These are phyloP conservation scores for Micrastur ruficollis DNA, from an alignment of 2,797 vertebrate genomes.

Conservation along the genomic window DNA sequence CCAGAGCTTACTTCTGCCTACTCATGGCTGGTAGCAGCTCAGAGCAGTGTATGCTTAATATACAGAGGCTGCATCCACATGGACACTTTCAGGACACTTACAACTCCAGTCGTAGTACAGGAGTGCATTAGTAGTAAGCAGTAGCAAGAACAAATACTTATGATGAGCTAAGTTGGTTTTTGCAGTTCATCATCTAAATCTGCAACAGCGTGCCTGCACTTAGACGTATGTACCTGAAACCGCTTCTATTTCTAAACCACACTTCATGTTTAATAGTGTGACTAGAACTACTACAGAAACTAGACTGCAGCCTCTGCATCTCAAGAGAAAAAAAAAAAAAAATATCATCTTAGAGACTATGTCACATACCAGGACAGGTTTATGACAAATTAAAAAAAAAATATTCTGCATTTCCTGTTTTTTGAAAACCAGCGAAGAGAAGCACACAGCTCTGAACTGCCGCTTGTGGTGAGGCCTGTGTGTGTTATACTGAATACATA, in stretches of 20 bases:
- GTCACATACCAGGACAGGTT: not conserved
- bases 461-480: not conserved
- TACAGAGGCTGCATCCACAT: not conserved
- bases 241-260: not conserved
- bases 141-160: not conserved
- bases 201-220: not conserved
- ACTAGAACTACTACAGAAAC: not conserved
- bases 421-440: not conserved
- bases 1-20: not conserved
- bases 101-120: not conserved
- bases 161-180: not conserved
- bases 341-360: not conserved
- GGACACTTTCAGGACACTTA: not conserved
- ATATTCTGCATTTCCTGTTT: slow-evolving; percentile 1
- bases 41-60: not conserved
- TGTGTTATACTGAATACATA: rapidly evolving
- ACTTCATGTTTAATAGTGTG: not conserved
- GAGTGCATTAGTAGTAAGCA: not conserved
- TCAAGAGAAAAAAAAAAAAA: not conserved
- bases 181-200: not conserved
- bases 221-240: not conserved
- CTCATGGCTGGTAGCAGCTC: not conserved
- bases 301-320: not conserved
- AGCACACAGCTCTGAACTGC: not conserved
- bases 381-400: not conserved